phyloP scores from a whole-genome alignment of 1,140 invertebrate genomes.

The Drosophila guanche region DNA sequence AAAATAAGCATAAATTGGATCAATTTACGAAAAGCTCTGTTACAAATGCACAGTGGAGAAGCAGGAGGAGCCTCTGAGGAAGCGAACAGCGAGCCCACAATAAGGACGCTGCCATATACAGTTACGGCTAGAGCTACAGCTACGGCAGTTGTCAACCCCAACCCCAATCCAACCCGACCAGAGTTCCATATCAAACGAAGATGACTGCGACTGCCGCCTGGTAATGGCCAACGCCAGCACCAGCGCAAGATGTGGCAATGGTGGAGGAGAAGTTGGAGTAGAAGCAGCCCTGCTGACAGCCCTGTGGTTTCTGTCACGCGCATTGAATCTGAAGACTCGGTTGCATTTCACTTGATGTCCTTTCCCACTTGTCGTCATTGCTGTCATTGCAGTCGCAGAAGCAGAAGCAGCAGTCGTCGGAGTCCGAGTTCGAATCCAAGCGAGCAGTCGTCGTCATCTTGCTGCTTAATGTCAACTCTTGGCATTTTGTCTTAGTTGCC shows the following conservation, averaged over 20 bases:
- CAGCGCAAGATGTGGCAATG: background rate
- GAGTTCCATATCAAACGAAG: slow-evolving; percentile 43
- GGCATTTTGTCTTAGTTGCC: slow-evolving; percentile 70
- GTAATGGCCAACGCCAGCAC: slow-evolving; percentile 63
- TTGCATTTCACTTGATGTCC: slow-evolving; percentile 67
- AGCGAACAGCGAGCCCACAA: slow-evolving; percentile 30
- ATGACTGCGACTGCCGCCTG: slow-evolving; percentile 18
- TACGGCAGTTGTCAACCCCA: slow-evolving; percentile 24
- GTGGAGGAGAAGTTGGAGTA: slow-evolving; percentile 10
- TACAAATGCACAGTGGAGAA: slow-evolving; percentile 61
- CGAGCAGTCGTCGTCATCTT: slow-evolving; percentile 40
- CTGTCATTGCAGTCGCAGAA: slow-evolving; percentile 25
- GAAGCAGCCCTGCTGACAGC: slow-evolving; percentile 45
- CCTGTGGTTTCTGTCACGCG: slow-evolving; percentile 71
- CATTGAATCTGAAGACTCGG: slow-evolving; percentile 64
- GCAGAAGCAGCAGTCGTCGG: too few relatives aligned
- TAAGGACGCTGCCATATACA: slow-evolving; percentile 36
- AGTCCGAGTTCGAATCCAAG: background rate
- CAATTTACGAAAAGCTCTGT: slow-evolving; percentile 76
- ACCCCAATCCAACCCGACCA: slow-evolving; percentile 25
- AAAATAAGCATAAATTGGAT: slow-evolving; percentile 81
- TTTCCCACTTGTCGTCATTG: slow-evolving; percentile 53
- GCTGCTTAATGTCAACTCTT: slow-evolving; percentile 78
- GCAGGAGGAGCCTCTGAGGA: slow-evolving; percentile 22
- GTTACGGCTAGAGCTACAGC: slow-evolving; percentile 37